Evolutionary conservation across 2,797 vertebrate genomes (phyloP).

Genomic region (Anas capensis): DNA sequence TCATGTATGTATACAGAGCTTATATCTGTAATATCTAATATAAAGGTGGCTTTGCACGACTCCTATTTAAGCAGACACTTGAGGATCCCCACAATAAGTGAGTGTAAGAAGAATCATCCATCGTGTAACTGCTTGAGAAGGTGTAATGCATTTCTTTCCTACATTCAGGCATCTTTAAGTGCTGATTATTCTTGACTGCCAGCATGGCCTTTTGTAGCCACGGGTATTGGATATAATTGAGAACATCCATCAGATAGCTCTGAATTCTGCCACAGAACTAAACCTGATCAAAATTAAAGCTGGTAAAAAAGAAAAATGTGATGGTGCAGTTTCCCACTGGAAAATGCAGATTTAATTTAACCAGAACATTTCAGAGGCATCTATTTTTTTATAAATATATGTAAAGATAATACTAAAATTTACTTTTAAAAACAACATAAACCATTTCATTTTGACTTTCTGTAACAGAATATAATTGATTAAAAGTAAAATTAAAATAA

Average conservation of each 20-base stretch:
- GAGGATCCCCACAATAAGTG: background rate
- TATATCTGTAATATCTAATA: conserved; percentile 13
- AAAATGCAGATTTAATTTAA: conserved; percentile 15
- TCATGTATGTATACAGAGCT: conserved; percentile 5
- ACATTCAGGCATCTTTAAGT: background rate
- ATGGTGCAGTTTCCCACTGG: background rate
- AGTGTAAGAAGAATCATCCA: background rate
- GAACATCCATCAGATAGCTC: conserved; percentile 37
- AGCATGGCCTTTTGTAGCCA: background rate
- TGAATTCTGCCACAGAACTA: background rate
- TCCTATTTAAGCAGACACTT: background rate
- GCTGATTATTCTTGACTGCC: conserved; percentile 39
- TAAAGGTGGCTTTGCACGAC: conserved; percentile 20
- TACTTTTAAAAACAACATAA: background rate
- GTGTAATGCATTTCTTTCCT: background rate
- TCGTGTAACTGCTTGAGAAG: background rate
- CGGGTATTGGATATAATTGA: conserved; percentile 32
- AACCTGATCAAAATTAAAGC: background rate
- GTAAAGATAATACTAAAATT: background rate
- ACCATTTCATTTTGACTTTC: background rate
- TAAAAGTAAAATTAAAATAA: background rate
- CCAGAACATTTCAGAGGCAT: background rate
- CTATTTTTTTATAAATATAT: background rate
- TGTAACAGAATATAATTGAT: background rate
- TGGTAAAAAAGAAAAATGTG: background rate